Percentiles rank a stretch among this genome's conserved stretches.
These are phyloP conservation scores for Hipposideros larvatus DNA, from an alignment of 2,797 vertebrate species.

Conservation along the genomic window DNA sequence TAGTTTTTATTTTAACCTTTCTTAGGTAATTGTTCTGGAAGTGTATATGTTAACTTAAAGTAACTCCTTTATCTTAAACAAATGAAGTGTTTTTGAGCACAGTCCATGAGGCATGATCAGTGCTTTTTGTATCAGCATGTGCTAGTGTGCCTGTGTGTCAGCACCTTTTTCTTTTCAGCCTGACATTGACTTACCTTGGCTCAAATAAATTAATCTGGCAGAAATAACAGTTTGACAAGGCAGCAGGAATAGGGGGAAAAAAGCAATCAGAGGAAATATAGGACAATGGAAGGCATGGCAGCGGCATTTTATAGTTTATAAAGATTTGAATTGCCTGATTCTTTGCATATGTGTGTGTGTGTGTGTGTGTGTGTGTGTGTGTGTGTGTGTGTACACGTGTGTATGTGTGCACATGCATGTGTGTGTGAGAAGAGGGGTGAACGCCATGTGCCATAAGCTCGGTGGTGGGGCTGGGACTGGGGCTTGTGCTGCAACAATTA, in stretches of 20 bases:
- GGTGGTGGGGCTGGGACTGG: neutral
- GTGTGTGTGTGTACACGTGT: neutral
- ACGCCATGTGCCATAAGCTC: neutral
- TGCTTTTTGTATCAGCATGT: neutral
- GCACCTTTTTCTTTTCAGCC: neutral
- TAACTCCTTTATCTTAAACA: conserved; percentile 25
- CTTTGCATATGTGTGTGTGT: neutral
- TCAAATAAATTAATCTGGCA: neutral
- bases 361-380: neutral
- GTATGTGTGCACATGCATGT: no score
- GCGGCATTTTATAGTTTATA: neutral
- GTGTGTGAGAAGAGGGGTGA: neutral
- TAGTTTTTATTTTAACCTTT: conserved; percentile 15
- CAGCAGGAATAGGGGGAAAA: neutral
- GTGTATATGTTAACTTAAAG: neutral
- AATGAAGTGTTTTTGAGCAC: neutral
- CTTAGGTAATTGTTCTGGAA: neutral
- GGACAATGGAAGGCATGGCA: neutral
- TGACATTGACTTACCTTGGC: neutral
- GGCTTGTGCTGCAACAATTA: neutral
- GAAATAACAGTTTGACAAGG: neutral
- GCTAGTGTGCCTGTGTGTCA: neutral
- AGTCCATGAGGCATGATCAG: neutral
- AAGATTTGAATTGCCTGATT: neutral
- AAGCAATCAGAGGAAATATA: neutral